phyloP scores from a whole-genome alignment of 1,140 invertebrate species.

The Drosophila takahashii region DNA sequence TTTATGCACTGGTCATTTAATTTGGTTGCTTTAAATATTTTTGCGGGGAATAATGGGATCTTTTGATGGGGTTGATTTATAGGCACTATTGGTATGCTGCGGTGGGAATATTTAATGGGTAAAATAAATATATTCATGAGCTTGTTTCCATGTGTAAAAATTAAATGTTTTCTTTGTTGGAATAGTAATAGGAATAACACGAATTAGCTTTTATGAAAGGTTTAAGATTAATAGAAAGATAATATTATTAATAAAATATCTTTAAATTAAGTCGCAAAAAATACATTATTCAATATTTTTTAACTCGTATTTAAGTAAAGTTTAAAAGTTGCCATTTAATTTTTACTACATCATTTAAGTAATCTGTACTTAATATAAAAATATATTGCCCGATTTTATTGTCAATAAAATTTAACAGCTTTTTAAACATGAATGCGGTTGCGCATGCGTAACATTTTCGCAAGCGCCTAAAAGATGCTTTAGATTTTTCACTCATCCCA shows the following conservation, averaged over 20 bases:
- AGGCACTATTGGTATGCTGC: neutral
- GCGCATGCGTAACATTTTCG: neutral
- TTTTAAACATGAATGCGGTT: neutral
- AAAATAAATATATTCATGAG: constrained; percentile 22
- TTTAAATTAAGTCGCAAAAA: neutral
- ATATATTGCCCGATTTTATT: neutral
- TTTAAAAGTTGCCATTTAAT: neutral
- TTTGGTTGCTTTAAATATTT: constrained; percentile 24
- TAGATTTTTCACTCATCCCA: neutral
- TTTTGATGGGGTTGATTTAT: constrained; percentile 25
- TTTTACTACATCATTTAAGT: neutral
- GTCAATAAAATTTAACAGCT: neutral
- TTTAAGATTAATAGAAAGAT: neutral
- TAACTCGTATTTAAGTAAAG: neutral
- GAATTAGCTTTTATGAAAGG: neutral
- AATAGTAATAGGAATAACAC: neutral
- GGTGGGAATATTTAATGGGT: constrained; percentile 15
- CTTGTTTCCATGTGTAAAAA: neutral
- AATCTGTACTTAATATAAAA: neutral
- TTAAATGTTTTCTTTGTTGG: constrained; percentile 3
- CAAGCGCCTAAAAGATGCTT: constrained; percentile 50
- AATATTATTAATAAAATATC: too few species aligned
- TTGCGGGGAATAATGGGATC: constrained; percentile 7
- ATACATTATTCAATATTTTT: neutral
- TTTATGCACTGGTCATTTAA: constrained; percentile 44